These are phyloP conservation scores for Euschistus heros DNA, from an alignment of 1,140 invertebrate genomes.

Conservation along the genomic window DNA sequence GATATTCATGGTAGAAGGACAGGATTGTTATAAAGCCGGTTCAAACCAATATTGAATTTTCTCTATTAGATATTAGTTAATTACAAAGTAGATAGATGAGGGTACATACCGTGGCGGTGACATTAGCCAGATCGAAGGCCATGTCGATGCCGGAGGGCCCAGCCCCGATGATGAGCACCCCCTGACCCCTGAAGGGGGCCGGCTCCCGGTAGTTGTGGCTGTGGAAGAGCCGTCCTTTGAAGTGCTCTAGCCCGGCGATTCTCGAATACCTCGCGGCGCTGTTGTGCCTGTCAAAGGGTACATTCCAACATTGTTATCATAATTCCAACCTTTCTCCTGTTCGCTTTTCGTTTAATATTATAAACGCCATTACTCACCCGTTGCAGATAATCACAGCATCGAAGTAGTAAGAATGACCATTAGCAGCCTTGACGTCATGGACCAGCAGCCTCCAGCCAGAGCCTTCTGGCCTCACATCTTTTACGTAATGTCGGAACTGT, in stretches of 20 bases:
- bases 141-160: conserved; percentile 57
- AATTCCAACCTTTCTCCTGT: too few relatives aligned
- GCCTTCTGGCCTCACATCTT: neutral
- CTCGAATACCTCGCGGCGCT: neutral
- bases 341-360: neutral
- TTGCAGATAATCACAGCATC: conserved; percentile 53
- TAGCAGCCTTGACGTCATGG: conserved; percentile 35
- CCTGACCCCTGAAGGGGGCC: conserved; percentile 46
- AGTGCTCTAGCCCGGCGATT: conserved; percentile 44
- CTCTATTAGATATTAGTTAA: too few relatives aligned
- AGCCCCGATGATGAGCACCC: conserved; percentile 67
- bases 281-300: neutral
- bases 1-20: too few relatives aligned
- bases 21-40: too few relatives aligned
- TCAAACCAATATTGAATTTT: too few relatives aligned
- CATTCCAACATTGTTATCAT: too few relatives aligned
- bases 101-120: neutral
- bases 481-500: conserved; percentile 18
- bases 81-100: neutral
- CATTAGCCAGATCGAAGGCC: conserved; percentile 6
- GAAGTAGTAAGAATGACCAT: conserved; percentile 34
- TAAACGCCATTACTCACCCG: conserved; percentile 38
- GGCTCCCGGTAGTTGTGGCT: conserved; percentile 74
- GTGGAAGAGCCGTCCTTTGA: conserved; percentile 58
- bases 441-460: conserved; percentile 22